Percentiles rank a stretch among this genome's conserved stretches.
Conservation (phyloP, 1,140 invertebrate species). For the Calycopis cecrops region DNA sequence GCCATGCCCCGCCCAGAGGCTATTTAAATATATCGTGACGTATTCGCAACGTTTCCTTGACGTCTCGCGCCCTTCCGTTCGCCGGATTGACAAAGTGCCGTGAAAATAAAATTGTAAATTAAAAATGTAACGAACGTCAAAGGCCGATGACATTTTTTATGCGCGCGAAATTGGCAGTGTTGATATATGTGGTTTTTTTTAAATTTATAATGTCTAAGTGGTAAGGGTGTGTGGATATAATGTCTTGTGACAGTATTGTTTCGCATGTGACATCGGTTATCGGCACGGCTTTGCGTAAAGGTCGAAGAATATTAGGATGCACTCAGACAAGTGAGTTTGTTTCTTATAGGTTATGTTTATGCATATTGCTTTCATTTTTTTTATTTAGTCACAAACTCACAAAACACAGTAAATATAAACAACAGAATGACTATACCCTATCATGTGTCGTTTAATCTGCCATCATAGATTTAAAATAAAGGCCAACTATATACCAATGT, state of each 20-base stretch:
- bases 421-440: no score
- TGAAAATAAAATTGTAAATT: not conserved
- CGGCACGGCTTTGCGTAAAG: slow-evolving; percentile 32
- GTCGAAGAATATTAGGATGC: slow-evolving; percentile 29
- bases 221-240: slow-evolving; percentile 18
- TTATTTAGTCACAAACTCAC: not conserved
- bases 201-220: slow-evolving; percentile 1
- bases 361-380: slow-evolving; percentile 3
- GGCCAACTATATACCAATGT: no score
- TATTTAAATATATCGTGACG: slow-evolving; percentile 62
- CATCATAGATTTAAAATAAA: no score
- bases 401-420: no score
- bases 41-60: slow-evolving; percentile 53
- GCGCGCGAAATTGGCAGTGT: slow-evolving; percentile 17
- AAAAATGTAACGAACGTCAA: no score
- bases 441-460: no score
- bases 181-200: slow-evolving; percentile 19
- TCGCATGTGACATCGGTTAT: slow-evolving; percentile 28
- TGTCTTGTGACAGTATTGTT: slow-evolving; percentile 36
- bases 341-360: slow-evolving; percentile 9
- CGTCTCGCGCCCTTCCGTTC: slow-evolving; percentile 49
- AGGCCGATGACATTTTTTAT: not conserved
- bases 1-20: slow-evolving; percentile 47
- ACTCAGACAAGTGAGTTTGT: slow-evolving; percentile 33
- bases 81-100: slow-evolving; percentile 7